These are phyloP conservation scores for Coptotermes formosanus DNA, from an alignment of 1,140 invertebrate genomes.

Conservation along the genomic window DNA sequence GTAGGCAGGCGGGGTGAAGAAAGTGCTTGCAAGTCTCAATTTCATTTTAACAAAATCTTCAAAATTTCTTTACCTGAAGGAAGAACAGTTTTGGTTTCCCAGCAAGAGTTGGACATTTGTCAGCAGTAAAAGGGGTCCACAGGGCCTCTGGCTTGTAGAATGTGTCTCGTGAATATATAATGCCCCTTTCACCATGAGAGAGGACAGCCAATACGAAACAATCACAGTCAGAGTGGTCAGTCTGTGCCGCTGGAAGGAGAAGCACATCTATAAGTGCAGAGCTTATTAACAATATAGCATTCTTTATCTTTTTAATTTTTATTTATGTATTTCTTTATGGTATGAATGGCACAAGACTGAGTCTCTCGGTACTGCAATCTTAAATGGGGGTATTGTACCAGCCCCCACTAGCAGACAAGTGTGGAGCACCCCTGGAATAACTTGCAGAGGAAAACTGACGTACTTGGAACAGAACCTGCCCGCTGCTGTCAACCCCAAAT, in stretches of 20 bases:
- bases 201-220: constrained; percentile 79
- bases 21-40: no score
- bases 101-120: constrained; percentile 79
- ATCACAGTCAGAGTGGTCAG: constrained; percentile 76
- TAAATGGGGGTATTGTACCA: no score
- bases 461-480: no score
- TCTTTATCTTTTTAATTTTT: background rate
- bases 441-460: no score
- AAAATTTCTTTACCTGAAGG: constrained; percentile 58
- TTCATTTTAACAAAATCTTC: no score
- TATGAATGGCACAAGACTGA: no score
- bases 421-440: no score
- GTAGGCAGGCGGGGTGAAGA: no score
- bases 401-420: no score
- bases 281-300: background rate
- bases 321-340: no score
- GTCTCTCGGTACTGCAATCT: no score
- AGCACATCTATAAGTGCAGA: background rate
- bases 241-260: constrained; percentile 53
- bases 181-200: constrained; percentile 85
- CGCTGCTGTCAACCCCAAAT: no score
- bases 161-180: constrained; percentile 84
- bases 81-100: constrained; percentile 95
- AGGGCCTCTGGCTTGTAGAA: constrained; percentile 80
- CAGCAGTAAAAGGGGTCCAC: constrained; percentile 82